Evolutionary conservation across 2,113 vertebrate genomes (phyloP).

Genomic region (Malaclemys terrapin): DNA sequence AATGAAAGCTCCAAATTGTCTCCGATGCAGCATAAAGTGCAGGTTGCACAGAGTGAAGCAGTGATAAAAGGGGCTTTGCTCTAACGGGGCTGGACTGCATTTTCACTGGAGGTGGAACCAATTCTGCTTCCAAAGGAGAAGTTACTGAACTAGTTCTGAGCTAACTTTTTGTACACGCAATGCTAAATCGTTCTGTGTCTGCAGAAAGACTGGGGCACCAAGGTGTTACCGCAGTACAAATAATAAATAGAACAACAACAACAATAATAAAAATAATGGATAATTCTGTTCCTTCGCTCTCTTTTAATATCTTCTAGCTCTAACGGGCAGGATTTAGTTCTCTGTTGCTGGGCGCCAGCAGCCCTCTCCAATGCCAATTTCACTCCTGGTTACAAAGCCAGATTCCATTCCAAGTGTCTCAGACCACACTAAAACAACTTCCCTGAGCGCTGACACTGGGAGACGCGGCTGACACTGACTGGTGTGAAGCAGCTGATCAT

Average conservation of each 20-base stretch:
- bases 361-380: not conserved
- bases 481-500: not conserved
- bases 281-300: not conserved
- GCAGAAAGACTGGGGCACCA: not conserved
- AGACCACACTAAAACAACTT: not conserved
- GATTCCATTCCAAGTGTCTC: not conserved
- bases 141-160: not conserved
- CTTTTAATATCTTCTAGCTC: not conserved
- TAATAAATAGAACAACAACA: not conserved
- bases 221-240: accelerated
- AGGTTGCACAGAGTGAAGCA: not conserved
- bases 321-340: not conserved
- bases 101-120: accelerated
- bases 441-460: accelerated
- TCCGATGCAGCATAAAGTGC: not conserved
- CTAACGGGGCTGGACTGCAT: not conserved
- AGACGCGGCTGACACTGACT: constrained; percentile 6
- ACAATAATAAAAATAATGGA: accelerated
- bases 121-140: not conserved
- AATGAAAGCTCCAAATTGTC: not conserved
- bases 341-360: not conserved
- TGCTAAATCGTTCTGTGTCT: not conserved
- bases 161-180: accelerated
- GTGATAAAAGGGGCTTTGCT: not conserved
- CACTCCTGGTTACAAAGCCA: not conserved